Base-by-base conservation (phyloP, 2,888 invertebrate species). In the Mylabris sibirica region DNA sequence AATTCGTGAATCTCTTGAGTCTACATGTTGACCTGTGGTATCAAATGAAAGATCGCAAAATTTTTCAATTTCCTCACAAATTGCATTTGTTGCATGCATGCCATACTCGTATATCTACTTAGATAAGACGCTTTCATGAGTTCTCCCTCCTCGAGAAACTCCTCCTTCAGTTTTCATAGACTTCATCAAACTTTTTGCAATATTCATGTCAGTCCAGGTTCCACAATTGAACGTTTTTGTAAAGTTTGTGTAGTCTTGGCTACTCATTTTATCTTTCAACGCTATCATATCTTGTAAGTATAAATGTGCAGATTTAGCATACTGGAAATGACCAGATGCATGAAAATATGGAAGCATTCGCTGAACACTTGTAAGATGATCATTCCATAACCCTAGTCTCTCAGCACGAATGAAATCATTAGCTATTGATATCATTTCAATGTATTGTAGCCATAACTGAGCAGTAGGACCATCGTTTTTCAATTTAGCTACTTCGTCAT, bases 1-100 rank as follows among this genome's bases (percentile, higher is more conserved):
- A 69, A 81, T 70, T 71, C 81, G 72, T 65, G 81, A 81, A 77
- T 81, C 77, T 71, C 81, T 81, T 60, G 80, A 77, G 79, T 83
- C 83, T 53, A 83, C 80, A 78, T 84, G 82, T 74, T 83, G 83
- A 1, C 82, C 81, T 1, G 69, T 38, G 4, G 65, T 67, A 63
- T 57, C 68, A 17, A 71, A 66, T 35, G 22, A 79, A 64, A 63
- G 75, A 76, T 81, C 77, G 75, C 75, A 75, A 38, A 81, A 35
- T 74, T 72, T 74, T 78, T 83, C 78, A 26, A 80, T 75, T 71
- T 64, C 61, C 41, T 81, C 78, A 77, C 79, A 79, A 65, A 81
- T 75, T 57, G 75, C 76, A 72, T 78, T 76, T 75, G 76, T 78
- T 14, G 78, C 49, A 74, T 34, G 6, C 26, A 22, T 30, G 3